Evolutionary conservation across 2,888 invertebrate genomes (phyloP).

Genomic region (Ellobium chinense): DNA sequence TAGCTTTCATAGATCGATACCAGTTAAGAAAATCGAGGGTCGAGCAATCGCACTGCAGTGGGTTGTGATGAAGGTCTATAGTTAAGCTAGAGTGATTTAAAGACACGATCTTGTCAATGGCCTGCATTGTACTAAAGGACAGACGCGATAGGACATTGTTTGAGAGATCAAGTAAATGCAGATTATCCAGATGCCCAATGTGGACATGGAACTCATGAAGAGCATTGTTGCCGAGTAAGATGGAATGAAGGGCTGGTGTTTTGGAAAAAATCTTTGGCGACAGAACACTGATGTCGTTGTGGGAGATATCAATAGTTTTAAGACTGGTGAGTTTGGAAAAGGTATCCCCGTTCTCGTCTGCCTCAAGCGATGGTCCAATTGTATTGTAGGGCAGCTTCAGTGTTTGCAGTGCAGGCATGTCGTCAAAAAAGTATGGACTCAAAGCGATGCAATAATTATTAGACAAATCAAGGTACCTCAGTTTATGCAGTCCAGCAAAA

Average conservation of each 20-base stretch:
- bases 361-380: background rate
- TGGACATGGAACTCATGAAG: background rate
- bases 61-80: background rate
- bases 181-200: background rate
- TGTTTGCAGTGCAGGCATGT: constrained; percentile 8
- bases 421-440: background rate
- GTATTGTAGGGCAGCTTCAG: background rate
- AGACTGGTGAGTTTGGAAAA: background rate
- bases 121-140: background rate
- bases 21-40: background rate
- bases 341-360: background rate
- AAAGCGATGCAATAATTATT: constrained; percentile 14
- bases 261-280: background rate
- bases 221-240: background rate
- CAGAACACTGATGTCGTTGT: constrained; percentile 1
- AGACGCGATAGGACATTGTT: background rate
- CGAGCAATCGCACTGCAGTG: background rate
- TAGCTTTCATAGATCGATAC: background rate
- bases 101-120: background rate
- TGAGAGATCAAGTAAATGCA: background rate
- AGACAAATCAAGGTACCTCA: background rate
- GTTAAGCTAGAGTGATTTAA: background rate
- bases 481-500: background rate
- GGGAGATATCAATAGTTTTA: background rate
- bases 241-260: background rate